A percentile compares a stretch with the other conserved stretches of the same genome.
These are phyloP conservation scores for Molossus molossus DNA, from an alignment of 2,797 vertebrate species.

Conservation along the genomic window DNA sequence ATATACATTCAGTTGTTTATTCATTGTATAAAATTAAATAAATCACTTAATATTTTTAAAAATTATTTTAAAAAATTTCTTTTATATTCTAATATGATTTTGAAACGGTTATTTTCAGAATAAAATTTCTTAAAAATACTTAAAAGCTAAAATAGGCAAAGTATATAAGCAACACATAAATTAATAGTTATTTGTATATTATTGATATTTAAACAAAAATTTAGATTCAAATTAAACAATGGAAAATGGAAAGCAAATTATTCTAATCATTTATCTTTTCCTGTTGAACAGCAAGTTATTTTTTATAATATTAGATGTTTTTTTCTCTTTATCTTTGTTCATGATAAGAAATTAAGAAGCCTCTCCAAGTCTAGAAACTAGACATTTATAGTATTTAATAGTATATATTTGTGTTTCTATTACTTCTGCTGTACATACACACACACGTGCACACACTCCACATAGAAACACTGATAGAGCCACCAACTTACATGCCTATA, in stretches of 20 bases:
- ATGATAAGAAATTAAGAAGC: slow-evolving; percentile 72
- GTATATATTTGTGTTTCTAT: slow-evolving; percentile 65
- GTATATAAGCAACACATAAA: neutral
- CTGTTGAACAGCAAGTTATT: slow-evolving; percentile 76
- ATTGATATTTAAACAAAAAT: slow-evolving; percentile 78
- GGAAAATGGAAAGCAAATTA: slow-evolving; percentile 54
- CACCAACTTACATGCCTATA: neutral
- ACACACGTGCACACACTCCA: neutral
- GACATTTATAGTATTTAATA: slow-evolving; percentile 69
- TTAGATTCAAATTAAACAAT: slow-evolving; percentile 73
- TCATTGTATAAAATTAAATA: neutral
- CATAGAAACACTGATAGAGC: neutral
- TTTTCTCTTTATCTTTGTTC: slow-evolving; percentile 77
- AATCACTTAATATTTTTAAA: neutral
- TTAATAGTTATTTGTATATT: slow-evolving; percentile 39
- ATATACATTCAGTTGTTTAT: neutral
- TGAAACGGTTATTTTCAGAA: slow-evolving; percentile 11
- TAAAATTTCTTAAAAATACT: slow-evolving; percentile 6
- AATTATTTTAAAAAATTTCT: neutral
- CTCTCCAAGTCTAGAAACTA: slow-evolving; percentile 61
- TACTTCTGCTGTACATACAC: neutral
- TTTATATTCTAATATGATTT: neutral
- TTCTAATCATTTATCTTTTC: slow-evolving; percentile 77
- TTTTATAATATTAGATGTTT: slow-evolving; percentile 67
- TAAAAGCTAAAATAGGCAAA: neutral